phyloP scores from a whole-genome alignment of 2,113 vertebrate genomes.

The Hucho hucho region DNA sequence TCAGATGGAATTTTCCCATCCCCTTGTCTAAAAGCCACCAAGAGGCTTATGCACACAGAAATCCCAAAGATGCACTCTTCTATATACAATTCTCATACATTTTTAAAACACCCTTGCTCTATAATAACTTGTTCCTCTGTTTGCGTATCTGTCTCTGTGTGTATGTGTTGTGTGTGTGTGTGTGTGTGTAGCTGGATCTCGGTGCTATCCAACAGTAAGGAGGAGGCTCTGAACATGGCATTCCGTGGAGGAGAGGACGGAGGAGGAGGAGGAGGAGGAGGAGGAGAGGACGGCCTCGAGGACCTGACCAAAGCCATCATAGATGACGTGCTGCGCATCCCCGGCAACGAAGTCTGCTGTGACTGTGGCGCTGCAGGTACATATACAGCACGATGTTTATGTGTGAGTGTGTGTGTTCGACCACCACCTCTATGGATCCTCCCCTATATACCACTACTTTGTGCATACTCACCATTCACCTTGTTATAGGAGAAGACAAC shows the following conservation, averaged over 20 bases:
- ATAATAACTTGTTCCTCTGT: too few species aligned
- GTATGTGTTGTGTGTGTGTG: neutral
- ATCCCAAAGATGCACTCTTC: too few species aligned
- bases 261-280: neutral
- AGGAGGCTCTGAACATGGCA: constrained; percentile 96
- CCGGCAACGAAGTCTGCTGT: constrained; percentile 94
- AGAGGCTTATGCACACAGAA: too few species aligned
- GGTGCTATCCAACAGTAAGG: constrained; percentile 97
- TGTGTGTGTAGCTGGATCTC: constrained; percentile 87
- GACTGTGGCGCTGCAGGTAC: constrained; percentile 94
- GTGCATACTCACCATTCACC: constrained; percentile 45
- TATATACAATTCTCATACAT: too few species aligned
- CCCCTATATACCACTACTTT: neutral
- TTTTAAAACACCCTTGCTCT: too few species aligned
- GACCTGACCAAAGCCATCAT: constrained; percentile 98
- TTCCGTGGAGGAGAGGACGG: constrained; percentile 92
- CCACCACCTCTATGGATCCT: too few species aligned
- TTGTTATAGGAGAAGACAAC: neutral
- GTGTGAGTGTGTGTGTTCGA: too few species aligned
- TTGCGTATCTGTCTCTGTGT: too few species aligned
- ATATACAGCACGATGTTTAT: constrained; percentile 6
- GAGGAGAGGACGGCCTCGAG: constrained; percentile 90
- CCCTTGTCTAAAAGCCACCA: too few species aligned
- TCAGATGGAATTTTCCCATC: too few species aligned
- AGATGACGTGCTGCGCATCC: constrained; percentile 90